Base-by-base conservation (phyloP, 2,888 invertebrate species). In the Esperia sulphurella region DNA sequence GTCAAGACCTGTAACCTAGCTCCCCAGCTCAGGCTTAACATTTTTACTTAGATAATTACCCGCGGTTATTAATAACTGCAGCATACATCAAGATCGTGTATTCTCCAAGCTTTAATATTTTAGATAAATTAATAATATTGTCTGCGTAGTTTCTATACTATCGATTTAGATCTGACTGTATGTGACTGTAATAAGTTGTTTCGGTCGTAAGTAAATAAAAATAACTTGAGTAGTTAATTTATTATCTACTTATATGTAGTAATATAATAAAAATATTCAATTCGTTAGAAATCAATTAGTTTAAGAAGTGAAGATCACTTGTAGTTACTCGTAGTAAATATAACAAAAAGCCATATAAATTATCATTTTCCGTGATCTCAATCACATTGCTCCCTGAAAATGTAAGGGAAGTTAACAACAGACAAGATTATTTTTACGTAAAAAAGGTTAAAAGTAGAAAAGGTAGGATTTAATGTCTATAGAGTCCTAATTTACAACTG, bases 1-100 rank as follows among this genome's bases (percentile, higher is more conserved):
- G 92, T 54, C 92, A 92, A 76, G 91, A 92, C 63, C 75, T 90
- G 52, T 91, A 79, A 73, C 39, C 37, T 7, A 33, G 14, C 39
- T n/a, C n/a, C n/a, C 7, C 13, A n/a, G 9, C 35, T 9, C 35
- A 35, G 2, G 33, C 33, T 33, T n/a, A n/a, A n/a, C 33, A 35
- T n/a, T 35, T 35, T n/a, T 35, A 31, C 31, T 8, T n/a, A 35
- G 10, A 5, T 35, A 35, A 35, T n/a, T n/a, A n/a, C 5, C 35
- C 35, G 35, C 35, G n/a, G n/a, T n/a, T 35, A n/a, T 35, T n/a
- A n/a, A 48, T 45, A 50, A 45, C 40, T 46, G 14, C 41, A n/a
- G n/a, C 35, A n/a, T 21, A 10, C 35, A n/a, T n/a, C n/a, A 35
- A 35, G n/a, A 35, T n/a, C 35, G 40, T 46, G 45, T 50, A 46